Percentiles rank a stretch among this genome's conserved stretches.
Evolutionary conservation across 1,140 invertebrate species (phyloP).

Genomic region (Drosophila takahashii): DNA sequence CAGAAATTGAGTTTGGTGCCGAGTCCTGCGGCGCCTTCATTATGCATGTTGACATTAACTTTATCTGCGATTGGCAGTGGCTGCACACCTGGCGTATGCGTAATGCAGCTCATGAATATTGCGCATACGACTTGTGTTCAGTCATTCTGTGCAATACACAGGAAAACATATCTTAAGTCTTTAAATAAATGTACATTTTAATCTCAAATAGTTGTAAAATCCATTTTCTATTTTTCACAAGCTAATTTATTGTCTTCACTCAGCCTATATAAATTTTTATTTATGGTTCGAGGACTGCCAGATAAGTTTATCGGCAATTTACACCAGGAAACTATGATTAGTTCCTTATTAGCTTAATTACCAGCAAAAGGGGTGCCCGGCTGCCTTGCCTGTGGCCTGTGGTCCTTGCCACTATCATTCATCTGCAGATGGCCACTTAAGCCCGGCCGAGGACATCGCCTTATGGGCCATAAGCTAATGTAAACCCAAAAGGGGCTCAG

Average conservation of each 20-base stretch:
- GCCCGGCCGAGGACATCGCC: slow-evolving; percentile 37
- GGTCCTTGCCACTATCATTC: slow-evolving; percentile 31
- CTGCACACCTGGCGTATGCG: slow-evolving; percentile 66
- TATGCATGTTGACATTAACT: slow-evolving; percentile 23
- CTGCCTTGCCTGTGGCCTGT: slow-evolving; percentile 22
- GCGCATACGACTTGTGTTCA: slow-evolving; percentile 36
- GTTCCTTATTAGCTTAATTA: slow-evolving; percentile 47
- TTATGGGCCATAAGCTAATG: slow-evolving; percentile 56
- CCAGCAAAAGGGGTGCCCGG: slow-evolving; percentile 9
- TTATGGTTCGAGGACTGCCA: background rate
- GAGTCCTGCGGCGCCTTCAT: slow-evolving; percentile 31
- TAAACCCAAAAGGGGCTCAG: slow-evolving; percentile 39
- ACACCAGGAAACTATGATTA: slow-evolving; percentile 46
- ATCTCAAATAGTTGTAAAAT: no score
- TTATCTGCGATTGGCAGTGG: slow-evolving; percentile 19
- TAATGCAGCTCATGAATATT: slow-evolving; percentile 52
- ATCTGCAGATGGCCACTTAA: slow-evolving; percentile 52
- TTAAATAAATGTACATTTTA: no score
- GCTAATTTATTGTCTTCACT: background rate
- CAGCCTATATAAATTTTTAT: background rate
- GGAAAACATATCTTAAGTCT: background rate
- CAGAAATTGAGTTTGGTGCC: slow-evolving; percentile 12
- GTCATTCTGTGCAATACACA: background rate
- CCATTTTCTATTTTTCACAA: background rate
- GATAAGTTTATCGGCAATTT: slow-evolving; percentile 41